Evolutionary conservation across 2,888 invertebrate genomes (phyloP).

Genomic region (Euclidia mi): DNA sequence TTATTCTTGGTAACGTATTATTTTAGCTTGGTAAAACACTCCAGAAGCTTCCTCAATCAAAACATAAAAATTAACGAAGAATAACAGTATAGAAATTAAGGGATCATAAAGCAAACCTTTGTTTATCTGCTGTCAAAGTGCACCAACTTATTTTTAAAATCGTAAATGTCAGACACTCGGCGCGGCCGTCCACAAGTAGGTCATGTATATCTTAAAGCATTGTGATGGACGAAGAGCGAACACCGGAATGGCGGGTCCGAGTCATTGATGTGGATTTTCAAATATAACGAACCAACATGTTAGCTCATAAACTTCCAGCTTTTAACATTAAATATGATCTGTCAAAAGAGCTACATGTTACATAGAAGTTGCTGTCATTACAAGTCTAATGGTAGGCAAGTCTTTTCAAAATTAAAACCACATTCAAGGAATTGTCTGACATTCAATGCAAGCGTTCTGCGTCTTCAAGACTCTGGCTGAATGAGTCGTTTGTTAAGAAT

Average conservation of each 20-base stretch:
- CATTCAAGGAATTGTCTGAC: conserved; percentile 5
- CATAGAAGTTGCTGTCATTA: too few relatives aligned
- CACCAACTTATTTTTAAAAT: conserved; percentile 54
- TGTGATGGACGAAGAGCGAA: conserved; percentile 32
- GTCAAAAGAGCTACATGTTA: too few relatives aligned
- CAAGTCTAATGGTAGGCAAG: too few relatives aligned
- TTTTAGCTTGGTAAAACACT: conserved; percentile 1
- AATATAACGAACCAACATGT: neutral
- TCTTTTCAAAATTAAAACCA: neutral
- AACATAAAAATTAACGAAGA: conserved; percentile 24
- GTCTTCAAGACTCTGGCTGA: conserved; percentile 1
- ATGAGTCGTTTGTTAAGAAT: conserved; percentile 15
- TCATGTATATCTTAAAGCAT: conserved; percentile 44
- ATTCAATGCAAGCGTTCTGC: neutral
- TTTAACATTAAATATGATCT: neutral
- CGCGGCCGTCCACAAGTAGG: conserved; percentile 43
- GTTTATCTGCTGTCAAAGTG: conserved; percentile 52
- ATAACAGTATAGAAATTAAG: conserved; percentile 37
- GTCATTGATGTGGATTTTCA: conserved; percentile 8
- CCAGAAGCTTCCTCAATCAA: conserved; percentile 4
- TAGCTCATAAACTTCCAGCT: conserved; percentile 1
- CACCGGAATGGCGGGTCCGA: conserved; percentile 16
- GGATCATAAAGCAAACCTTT: conserved; percentile 37
- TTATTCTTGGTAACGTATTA: conserved; percentile 1
- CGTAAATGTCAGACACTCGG: conserved; percentile 54